phyloP scores from a whole-genome alignment of 2,888 invertebrate species.

The Acleris sparsana region DNA sequence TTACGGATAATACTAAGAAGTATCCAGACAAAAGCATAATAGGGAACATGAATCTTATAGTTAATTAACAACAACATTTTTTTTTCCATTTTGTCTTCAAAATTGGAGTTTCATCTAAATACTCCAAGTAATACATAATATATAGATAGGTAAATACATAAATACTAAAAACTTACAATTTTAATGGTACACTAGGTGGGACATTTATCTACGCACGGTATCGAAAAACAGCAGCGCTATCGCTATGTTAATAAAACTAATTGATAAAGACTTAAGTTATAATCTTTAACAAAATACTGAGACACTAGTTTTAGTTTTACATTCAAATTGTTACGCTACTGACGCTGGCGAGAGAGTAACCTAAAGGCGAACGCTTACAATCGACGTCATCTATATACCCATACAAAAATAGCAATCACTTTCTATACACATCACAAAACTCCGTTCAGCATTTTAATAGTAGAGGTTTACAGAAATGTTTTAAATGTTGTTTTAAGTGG shows the following conservation, averaged over 20 bases:
- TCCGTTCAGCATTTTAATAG: constrained; percentile 68
- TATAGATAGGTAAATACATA: constrained; percentile 40
- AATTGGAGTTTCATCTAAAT: constrained; percentile 10
- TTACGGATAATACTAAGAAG: constrained; percentile 18
- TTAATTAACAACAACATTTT: constrained; percentile 25
- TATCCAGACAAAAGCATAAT: constrained; percentile 29
- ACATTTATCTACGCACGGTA: constrained; percentile 57
- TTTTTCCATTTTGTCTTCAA: constrained; percentile 18
- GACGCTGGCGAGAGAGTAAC: constrained; percentile 45
- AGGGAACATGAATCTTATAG: constrained; percentile 27
- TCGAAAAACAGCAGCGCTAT: constrained; percentile 46
- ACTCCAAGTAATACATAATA: constrained; percentile 27
- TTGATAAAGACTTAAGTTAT: constrained; percentile 38
- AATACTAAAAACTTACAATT: constrained; percentile 57
- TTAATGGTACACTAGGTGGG: constrained; percentile 79
- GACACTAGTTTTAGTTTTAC: constrained; percentile 38
- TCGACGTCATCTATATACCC: constrained; percentile 65
- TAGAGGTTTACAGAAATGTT: not conserved
- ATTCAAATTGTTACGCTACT: constrained; percentile 23
- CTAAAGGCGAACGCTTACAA: constrained; percentile 69
- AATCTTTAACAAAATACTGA: constrained; percentile 48
- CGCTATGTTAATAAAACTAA: constrained; percentile 36
- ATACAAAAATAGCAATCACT: constrained; percentile 81
- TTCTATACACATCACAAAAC: constrained; percentile 73
- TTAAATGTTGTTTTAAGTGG: not conserved